Base-by-base conservation (phyloP, 2,888 invertebrate species). In the Allygus modestus region DNA sequence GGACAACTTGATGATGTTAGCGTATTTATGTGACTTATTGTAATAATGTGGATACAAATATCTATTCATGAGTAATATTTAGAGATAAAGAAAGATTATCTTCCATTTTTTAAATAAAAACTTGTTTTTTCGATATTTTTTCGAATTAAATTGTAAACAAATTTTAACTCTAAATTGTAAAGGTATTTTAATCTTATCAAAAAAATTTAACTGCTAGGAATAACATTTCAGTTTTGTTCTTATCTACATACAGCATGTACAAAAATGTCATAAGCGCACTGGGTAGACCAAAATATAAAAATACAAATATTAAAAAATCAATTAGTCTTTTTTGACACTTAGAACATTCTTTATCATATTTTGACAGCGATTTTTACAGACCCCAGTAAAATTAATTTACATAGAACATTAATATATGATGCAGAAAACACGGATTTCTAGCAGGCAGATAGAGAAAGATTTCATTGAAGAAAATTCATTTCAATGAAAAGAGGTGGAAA, bases 261-360 rank as follows among this genome's bases (percentile, higher is more conserved):
- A 65, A 28, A 58, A n/a, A 65, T 4, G 17, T 65, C n/a, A 65
- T 31, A 71, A 71, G 41, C 71, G 33, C 31, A 71, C 41, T 5
- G 71, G 7, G 1, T 37, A 33, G 71, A 37, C 41, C 41, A 71
- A 71, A 37, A 41, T 71, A 71, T 71, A 71, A 71, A 71, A 71
- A 71, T 71, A 71, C 71, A 71, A 71, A 71, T 7, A 4, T n/a
- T 37, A n/a, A 33, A 31, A 71, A 71, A 71, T 20, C 23, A 71
- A 71, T 20, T 37, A 71, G 37, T 71, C 71, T 33, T 71, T 69
- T 37, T 37, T 71, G 26, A 71, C 33, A 31, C 69, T 31, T 69
- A 69, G 23, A 61, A 61, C 46, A 46, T 46, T 54, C 20, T 54
- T 7, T 54, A 7, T 23, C 7, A 23, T 54, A 23, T 15, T 54